Evolutionary conservation across 2,797 vertebrate species (phyloP).

Genomic region (Hephaestus fuliginosus): DNA sequence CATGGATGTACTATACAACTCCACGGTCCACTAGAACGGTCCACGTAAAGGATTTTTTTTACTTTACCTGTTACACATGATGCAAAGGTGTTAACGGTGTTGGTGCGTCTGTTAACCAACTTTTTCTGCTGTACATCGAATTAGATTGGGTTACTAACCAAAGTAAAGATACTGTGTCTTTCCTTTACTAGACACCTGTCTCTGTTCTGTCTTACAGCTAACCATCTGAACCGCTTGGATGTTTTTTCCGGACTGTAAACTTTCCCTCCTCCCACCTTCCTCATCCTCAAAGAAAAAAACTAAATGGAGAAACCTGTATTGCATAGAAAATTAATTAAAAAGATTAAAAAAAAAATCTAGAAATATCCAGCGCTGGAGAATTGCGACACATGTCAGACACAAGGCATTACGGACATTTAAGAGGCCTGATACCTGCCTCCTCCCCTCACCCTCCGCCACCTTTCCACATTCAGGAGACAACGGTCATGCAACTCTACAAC

Average conservation of each 20-base stretch:
- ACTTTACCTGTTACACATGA: conserved; percentile 45
- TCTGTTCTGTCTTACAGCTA: conserved; percentile 90
- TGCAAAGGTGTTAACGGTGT: conserved; percentile 44
- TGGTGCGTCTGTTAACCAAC: conserved; percentile 46
- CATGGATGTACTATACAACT: conserved; percentile 41
- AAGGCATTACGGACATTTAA: conserved; percentile 77
- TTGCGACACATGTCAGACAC: conserved; percentile 59
- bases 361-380: conserved; percentile 66
- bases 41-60: conserved; percentile 36
- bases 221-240: conserved; percentile 89
- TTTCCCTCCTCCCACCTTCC: conserved; percentile 67
- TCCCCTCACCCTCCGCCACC: not conserved
- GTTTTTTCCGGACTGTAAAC: conserved; percentile 84
- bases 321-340: conserved; percentile 55
- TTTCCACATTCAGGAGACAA: conserved; percentile 36
- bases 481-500: conserved; percentile 38
- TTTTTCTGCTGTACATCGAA: conserved; percentile 49
- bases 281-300: conserved; percentile 57
- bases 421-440: conserved; percentile 32
- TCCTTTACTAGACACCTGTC: conserved; percentile 81
- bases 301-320: conserved; percentile 69
- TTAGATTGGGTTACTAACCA: conserved; percentile 76
- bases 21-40: conserved; percentile 40
- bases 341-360: conserved; percentile 30
- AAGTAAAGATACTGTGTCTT: conserved; percentile 39